Base-by-base conservation (phyloP, 2,797 vertebrate genomes). In the Dicrostonyx torquatus region DNA sequence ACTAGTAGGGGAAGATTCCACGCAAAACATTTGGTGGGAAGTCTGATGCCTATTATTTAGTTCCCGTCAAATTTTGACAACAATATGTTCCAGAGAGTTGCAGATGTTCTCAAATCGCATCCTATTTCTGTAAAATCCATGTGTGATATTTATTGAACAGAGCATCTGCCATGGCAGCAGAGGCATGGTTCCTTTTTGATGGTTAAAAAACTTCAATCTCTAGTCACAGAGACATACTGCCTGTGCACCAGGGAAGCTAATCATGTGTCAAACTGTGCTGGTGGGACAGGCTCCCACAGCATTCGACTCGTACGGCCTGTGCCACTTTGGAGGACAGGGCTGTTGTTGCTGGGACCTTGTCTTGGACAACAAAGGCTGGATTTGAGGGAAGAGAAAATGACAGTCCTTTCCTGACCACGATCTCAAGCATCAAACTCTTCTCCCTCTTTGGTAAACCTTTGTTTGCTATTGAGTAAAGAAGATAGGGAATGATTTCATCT, bases 21-120 rank as follows among this genome's bases (percentile, higher is more conserved):
- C 7, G 26, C 24, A 60, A 84, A 80, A 70, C 72, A 73, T 97
- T 73, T 64, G 48, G 95, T 93, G 73, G 60, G 37, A 90, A 87
- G 53, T 84, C 76, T 92, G 37, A 89, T 78, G 37, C 87, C 60
- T 94, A 62, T 80, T 82, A 48, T 79, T 92, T 77, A 85, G 24
- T 93, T 91, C 53, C 73, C 73, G 53, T 96, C 72, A 73, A 68
- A 29, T 92, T 95, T 78, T 76, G 75, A 95, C 85, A 95, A 91
- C 64, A 92, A 20, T 90, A 84, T 70, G 43, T 94, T 94, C 60
- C 58, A 78, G 85, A 93, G 73, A 94, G 88, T 89, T 93, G 68
- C 66, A 95, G 88, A 94, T 94, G 83, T 87, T 89, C 87, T 94
- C 91, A 85, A 50, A 87, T 88, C 55, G 14, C 50, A 18, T 88